A percentile compares a stretch with the other conserved stretches of the same genome.
phyloP scores from a whole-genome alignment of 2,113 vertebrate genomes.

The Mirza zaza region DNA sequence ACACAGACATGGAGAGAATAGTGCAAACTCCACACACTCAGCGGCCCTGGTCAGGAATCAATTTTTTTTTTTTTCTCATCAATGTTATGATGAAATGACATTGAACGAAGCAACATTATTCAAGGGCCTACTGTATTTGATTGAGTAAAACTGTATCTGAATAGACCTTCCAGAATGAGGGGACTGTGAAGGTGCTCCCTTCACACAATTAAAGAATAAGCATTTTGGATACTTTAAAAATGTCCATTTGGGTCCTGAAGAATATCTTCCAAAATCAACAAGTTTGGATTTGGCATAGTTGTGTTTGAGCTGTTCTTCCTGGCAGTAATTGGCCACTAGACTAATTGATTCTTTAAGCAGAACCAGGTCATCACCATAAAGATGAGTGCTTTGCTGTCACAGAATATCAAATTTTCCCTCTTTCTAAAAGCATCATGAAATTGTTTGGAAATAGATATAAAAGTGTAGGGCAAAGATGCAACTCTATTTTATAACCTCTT shows the following conservation, averaged over 20 bases:
- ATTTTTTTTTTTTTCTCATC: too few relatives aligned
- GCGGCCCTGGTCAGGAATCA: too few relatives aligned
- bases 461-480: not conserved
- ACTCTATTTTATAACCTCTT: conserved; percentile 25
- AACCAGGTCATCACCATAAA: conserved; percentile 9
- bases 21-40: too few relatives aligned
- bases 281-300: not conserved
- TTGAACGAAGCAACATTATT: too few relatives aligned
- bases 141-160: not conserved
- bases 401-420: conserved; percentile 34
- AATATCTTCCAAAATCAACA: not conserved
- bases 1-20: too few relatives aligned
- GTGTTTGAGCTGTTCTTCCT: not conserved
- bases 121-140: not conserved
- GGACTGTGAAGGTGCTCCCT: not conserved
- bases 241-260: not conserved
- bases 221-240: conserved; percentile 47
- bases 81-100: too few relatives aligned
- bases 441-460: conserved; percentile 29
- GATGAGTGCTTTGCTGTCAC: not conserved
- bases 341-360: conserved; percentile 17
- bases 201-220: conserved; percentile 10
- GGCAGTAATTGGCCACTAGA: not conserved
- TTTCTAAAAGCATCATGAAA: conserved; percentile 27
- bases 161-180: not conserved